Evolutionary conservation across 2,113 vertebrate species (phyloP).

Genomic region (Jaculus jaculus): DNA sequence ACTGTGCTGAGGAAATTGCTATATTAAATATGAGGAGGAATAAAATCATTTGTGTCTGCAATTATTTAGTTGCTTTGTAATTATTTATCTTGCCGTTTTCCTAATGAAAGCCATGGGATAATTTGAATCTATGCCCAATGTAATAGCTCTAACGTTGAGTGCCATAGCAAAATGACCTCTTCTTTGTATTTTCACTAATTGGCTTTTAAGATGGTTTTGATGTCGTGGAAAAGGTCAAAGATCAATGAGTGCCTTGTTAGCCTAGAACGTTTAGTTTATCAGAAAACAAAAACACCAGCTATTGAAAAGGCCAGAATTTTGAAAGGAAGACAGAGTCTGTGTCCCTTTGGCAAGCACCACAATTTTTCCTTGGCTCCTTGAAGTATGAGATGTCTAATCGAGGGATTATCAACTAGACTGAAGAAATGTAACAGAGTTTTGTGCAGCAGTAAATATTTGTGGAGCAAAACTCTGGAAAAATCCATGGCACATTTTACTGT

Average conservation of each 20-base stretch:
- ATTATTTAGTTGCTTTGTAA: constrained; percentile 54
- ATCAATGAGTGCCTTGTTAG: constrained; percentile 82
- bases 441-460: constrained; percentile 86
- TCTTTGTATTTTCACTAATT: constrained; percentile 74
- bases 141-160: constrained; percentile 59
- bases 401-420: constrained; percentile 87
- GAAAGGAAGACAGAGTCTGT: constrained; percentile 77
- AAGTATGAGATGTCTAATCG: constrained; percentile 84
- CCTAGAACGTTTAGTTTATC: constrained; percentile 81
- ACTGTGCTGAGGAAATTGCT: neutral
- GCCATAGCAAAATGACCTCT: constrained; percentile 76
- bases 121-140: constrained; percentile 68
- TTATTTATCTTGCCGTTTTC: constrained; percentile 68
- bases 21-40: neutral
- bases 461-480: constrained; percentile 83
- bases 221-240: constrained; percentile 80
- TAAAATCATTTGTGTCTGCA: constrained; percentile 43
- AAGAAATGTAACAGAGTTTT: constrained; percentile 86
- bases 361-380: constrained; percentile 82
- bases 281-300: constrained; percentile 74
- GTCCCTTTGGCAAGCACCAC: constrained; percentile 78
- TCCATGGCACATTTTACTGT: constrained; percentile 82
- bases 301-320: constrained; percentile 78
- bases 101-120: constrained; percentile 62
- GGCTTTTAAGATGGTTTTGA: constrained; percentile 81